Evolutionary conservation across 1,140 invertebrate genomes (phyloP).

Genomic region (Drosophila eugracilis): DNA sequence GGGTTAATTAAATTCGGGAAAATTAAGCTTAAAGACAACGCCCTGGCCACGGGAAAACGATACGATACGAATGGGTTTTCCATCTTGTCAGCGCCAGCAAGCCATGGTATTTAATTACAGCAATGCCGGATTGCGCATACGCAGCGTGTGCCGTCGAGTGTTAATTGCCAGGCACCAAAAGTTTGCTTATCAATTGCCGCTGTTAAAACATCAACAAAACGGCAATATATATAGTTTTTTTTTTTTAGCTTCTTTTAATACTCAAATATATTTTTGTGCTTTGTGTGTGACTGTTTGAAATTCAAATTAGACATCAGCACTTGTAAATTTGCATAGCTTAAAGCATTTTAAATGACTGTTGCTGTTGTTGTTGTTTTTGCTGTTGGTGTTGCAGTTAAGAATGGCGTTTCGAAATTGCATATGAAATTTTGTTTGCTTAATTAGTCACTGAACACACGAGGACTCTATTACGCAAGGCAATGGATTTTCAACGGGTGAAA

Average conservation of each 20-base stretch:
- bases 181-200: conserved; percentile 69
- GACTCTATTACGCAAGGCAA: conserved; percentile 44
- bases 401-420: conserved; percentile 66
- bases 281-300: conserved; percentile 67
- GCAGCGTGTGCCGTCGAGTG: conserved; percentile 73
- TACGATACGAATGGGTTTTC: conserved; percentile 6
- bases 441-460: conserved; percentile 57
- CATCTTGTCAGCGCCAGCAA: conserved; percentile 27
- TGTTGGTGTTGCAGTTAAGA: conserved; percentile 41
- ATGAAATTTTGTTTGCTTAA: conserved; percentile 67
- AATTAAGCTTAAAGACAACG: conserved; percentile 63
- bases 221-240: too few relatives aligned
- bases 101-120: conserved; percentile 49
- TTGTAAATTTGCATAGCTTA: conserved; percentile 79
- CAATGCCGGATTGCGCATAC: conserved; percentile 64
- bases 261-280: conserved; percentile 10
- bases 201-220: conserved; percentile 38
- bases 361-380: conserved; percentile 28
- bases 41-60: conserved; percentile 25
- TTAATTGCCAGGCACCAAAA: conserved; percentile 67
- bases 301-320: conserved; percentile 81
- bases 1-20: conserved; percentile 74
- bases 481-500: too few relatives aligned
- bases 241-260: too few relatives aligned
- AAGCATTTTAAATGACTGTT: conserved; percentile 63